Base-by-base conservation (phyloP, 2,888 invertebrate genomes). In the Diplazon laetatorius region DNA sequence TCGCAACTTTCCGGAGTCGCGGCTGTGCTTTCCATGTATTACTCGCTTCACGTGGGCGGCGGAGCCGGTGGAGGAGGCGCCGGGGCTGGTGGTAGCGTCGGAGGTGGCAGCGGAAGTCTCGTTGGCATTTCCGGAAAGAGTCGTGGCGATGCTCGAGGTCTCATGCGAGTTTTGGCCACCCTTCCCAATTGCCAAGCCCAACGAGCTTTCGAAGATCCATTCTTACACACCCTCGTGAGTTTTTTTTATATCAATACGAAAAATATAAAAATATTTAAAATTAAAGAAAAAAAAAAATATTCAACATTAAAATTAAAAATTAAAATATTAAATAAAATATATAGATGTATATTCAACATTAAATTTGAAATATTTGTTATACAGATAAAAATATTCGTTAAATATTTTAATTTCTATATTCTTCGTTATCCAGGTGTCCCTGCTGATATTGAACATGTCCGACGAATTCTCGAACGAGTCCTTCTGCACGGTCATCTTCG, bases 401-500 rank as follows among this genome's bases (percentile, higher is more conserved):
- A 30, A 30, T 30, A 30, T 30, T 30, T 30, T 30, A n/a, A n/a
- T n/a, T n/a, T n/a, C n/a, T n/a, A n/a, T n/a, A n/a, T n/a, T n/a
- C n/a, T n/a, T n/a, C n/a, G n/a, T n/a, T n/a, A 0, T 75, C 78
- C 86, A 91, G 94, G 93, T 95, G 18, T 95, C 97, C 0, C 91
- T 96, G 55, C 92, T 99, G 6, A 95, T 98, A 83, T 79, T 90
- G 18, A 96, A 96, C 77, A 95, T 98, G 93, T 94, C 95, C 2
- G 98, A 99, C 82, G 98, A 98, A 91, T 98, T 99, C 88, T 93
- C 96, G 82, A 96, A 96, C 0, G 97, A 98, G 91, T 98, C 98
- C 84, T 98, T 98, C 89, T 98, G 98, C 91, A 97, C 97, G 1
- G 97, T 97, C 0, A 94, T 99, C 50, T 98, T 99, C 92, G 98